A percentile compares a stretch with the other conserved stretches of the same genome.
Conservation (phyloP, 2,113 vertebrate genomes). For the Xerus inauris region DNA sequence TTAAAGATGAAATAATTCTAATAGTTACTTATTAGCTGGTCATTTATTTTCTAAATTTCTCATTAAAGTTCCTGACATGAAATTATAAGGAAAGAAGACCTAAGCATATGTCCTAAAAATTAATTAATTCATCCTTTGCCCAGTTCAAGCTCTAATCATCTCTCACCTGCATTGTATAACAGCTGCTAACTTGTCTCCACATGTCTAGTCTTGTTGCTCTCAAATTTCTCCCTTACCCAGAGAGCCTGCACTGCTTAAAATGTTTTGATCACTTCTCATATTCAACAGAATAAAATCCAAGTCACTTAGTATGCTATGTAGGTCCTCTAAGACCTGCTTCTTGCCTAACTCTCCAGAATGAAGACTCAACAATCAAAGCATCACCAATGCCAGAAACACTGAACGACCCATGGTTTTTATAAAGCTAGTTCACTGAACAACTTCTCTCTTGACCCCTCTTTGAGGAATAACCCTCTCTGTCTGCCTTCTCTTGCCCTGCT, state of each 20-base stretch:
- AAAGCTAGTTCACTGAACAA: neutral
- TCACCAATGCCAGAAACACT: neutral
- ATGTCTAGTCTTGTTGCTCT: neutral
- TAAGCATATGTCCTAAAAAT: slow-evolving; percentile 4
- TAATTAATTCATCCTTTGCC: neutral
- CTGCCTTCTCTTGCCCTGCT: neutral
- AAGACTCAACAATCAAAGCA: neutral
- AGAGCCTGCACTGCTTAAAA: neutral
- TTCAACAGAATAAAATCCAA: too few species aligned
- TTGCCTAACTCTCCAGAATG: neutral
- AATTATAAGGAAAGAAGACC: slow-evolving; percentile 32
- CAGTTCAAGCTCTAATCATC: neutral
- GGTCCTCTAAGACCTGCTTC: neutral
- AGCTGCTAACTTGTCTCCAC: neutral
- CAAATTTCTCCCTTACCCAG: neutral
- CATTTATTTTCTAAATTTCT: slow-evolving; percentile 50
- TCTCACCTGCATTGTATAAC: neutral
- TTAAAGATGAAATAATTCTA: slow-evolving; percentile 24
- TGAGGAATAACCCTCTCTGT: neutral
- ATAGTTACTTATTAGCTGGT: slow-evolving; percentile 20
- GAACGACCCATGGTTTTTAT: neutral
- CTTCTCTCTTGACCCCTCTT: neutral
- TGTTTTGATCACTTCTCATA: neutral
- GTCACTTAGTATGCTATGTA: neutral
- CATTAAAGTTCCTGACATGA: slow-evolving; percentile 5